phyloP scores from a whole-genome alignment of 2,113 vertebrate species.

The Nibea albiflora region DNA sequence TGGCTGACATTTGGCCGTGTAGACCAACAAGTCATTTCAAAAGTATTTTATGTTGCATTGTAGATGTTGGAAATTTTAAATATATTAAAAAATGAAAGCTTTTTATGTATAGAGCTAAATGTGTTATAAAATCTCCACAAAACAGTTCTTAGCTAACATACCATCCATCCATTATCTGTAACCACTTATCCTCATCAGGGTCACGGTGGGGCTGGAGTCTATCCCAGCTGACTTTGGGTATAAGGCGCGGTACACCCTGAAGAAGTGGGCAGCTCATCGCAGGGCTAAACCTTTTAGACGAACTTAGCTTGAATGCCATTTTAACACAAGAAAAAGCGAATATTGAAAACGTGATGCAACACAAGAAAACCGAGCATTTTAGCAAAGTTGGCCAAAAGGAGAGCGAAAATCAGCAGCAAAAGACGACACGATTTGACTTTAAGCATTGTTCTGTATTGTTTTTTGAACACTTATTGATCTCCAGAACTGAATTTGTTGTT shows the following conservation, averaged over 20 bases:
- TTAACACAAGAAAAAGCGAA: not conserved
- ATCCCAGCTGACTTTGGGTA: too few relatives aligned
- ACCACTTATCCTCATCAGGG: too few relatives aligned
- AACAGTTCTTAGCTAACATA: not conserved
- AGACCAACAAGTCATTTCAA: not conserved
- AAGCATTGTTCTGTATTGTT: not conserved
- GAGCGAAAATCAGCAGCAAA: not conserved
- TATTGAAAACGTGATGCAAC: not conserved
- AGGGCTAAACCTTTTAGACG: not conserved
- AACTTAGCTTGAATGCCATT: not conserved
- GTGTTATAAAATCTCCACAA: not conserved
- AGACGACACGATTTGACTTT: not conserved
- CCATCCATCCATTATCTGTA: too few relatives aligned
- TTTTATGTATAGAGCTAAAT: too few relatives aligned
- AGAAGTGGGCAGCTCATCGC: too few relatives aligned
- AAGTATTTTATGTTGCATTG: not conserved
- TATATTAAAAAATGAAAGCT: too few relatives aligned
- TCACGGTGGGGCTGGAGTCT: too few relatives aligned
- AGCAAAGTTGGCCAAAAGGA: not conserved
- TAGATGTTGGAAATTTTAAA: too few relatives aligned
- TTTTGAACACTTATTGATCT: not conserved
- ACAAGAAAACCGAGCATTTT: not conserved
- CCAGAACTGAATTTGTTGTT: not conserved
- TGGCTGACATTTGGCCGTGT: too few relatives aligned
- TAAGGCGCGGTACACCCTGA: too few relatives aligned